Percentiles rank a stretch among this genome's conserved stretches.
phyloP scores from a whole-genome alignment of 2,113 vertebrate genomes.

The Mormyrus lacerda region DNA sequence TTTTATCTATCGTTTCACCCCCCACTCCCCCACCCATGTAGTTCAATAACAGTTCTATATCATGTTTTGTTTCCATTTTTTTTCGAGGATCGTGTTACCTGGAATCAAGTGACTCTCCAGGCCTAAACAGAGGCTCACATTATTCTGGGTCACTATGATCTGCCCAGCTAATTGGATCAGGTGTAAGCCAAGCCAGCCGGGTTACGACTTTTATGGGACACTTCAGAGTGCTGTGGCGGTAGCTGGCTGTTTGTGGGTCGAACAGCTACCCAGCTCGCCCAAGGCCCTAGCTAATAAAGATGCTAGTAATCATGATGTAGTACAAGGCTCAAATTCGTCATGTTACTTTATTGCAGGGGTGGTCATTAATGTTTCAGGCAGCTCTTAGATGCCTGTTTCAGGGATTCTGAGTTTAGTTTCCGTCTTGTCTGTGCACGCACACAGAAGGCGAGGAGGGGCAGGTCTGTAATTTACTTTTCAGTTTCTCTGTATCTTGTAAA shows the following conservation, averaged over 20 bases:
- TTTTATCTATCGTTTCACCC: conserved; percentile 18
- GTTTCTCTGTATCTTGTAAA: background rate
- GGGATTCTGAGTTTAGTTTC: conserved; percentile 52
- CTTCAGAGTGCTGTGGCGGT: conserved; percentile 50
- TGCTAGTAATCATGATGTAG: conserved; percentile 60
- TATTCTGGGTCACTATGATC: conserved; percentile 72
- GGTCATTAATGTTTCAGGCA: conserved; percentile 75
- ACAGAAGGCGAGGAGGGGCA: background rate
- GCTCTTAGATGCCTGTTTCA: conserved; percentile 67
- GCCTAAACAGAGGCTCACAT: conserved; percentile 59
- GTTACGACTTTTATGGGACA: conserved; percentile 77
- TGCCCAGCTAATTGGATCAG: conserved; percentile 87
- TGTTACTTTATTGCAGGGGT: conserved; percentile 56
- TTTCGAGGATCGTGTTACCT: conserved; percentile 63
- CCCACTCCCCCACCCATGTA: conserved; percentile 44
- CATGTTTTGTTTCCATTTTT: conserved; percentile 43
- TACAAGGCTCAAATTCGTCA: conserved; percentile 61
- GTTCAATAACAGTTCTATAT: conserved; percentile 37
- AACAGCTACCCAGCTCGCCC: conserved; percentile 60
- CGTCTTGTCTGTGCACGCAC: background rate
- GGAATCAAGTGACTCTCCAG: conserved; percentile 74
- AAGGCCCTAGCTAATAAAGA: conserved; percentile 54
- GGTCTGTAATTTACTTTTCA: background rate
- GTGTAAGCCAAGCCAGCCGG: conserved; percentile 84
- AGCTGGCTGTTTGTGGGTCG: conserved; percentile 60